Evolutionary conservation across 1,140 invertebrate genomes (phyloP).

Genomic region (Leptinotarsa texana): DNA sequence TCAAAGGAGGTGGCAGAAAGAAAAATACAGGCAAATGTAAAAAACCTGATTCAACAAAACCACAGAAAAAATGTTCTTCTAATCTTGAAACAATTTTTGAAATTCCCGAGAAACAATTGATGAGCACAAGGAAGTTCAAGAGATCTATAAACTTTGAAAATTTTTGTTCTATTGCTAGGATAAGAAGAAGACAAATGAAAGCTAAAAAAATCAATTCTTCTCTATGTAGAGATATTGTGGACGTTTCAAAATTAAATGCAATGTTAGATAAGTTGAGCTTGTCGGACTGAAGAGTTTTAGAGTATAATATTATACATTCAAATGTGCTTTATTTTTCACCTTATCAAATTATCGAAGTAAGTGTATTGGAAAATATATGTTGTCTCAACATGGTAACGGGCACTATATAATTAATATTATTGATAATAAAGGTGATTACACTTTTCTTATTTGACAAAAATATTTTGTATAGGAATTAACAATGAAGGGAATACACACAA

Average conservation of each 20-base stretch:
- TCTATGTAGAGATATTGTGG: not conserved
- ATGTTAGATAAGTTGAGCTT: slow-evolving; percentile 3
- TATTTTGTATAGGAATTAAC: too few species aligned
- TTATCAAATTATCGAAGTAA: too few species aligned
- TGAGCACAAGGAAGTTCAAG: slow-evolving; percentile 9
- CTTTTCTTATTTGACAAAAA: too few species aligned
- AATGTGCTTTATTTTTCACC: too few species aligned
- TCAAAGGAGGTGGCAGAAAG: not conserved
- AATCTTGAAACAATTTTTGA: slow-evolving; percentile 20
- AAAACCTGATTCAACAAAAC: not conserved
- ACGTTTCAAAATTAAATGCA: not conserved
- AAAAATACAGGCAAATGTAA: not conserved
- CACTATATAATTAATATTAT: too few species aligned
- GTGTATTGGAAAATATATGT: too few species aligned
- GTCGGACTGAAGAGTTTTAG: not conserved
- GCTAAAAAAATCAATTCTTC: slow-evolving; percentile 6
- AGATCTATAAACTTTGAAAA: slow-evolving; percentile 16
- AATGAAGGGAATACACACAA: too few species aligned
- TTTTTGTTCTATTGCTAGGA: not conserved
- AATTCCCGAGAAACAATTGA: not conserved
- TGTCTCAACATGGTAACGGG: too few species aligned
- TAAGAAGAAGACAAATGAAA: not conserved
- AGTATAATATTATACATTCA: too few species aligned
- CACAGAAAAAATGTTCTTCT: not conserved
- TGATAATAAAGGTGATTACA: too few species aligned